Evolutionary conservation across 1,140 invertebrate genomes (phyloP).

Genomic region (Mercenaria mercenaria): DNA sequence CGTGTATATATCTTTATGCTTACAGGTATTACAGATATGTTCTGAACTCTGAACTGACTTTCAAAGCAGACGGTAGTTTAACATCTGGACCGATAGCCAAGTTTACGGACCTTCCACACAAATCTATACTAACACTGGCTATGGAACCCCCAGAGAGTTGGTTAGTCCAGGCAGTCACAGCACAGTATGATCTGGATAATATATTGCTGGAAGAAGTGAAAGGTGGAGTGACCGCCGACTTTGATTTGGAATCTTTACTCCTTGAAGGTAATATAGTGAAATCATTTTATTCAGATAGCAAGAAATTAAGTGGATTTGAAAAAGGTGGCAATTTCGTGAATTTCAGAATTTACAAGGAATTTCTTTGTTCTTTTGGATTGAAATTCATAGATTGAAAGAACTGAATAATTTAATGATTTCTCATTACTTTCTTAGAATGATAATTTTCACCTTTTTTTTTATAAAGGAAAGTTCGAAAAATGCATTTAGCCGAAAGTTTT

Average conservation of each 20-base stretch:
- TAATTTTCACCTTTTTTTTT: no score
- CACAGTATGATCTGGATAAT: conserved; percentile 99
- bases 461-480: no score
- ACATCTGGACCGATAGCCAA: conserved; percentile 91
- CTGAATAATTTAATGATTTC: no score
- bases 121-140: conserved; percentile 97
- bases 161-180: conserved; percentile 97
- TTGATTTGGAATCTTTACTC: conserved; percentile 96
- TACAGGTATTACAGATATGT: conserved; percentile 99
- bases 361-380: no score
- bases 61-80: conserved; percentile 76
- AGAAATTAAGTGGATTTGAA: no score
- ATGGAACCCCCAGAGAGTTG: conserved; percentile 99
- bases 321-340: no score
- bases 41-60: conserved; percentile 92
- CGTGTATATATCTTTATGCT: no score
- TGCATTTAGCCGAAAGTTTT: no score
- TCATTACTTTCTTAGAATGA: no score
- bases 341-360: no score
- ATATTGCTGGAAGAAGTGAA: conserved; percentile 90
- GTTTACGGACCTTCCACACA: conserved; percentile 95
- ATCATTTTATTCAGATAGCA: no score
- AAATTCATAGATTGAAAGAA: no score
- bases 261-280: conserved; percentile 94
- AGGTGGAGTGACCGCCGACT: conserved; percentile 90